Percentiles rank a stretch among this genome's conserved stretches.
Evolutionary conservation across 2,113 vertebrate species (phyloP).

Genomic region (Crotalus horridus): DNA sequence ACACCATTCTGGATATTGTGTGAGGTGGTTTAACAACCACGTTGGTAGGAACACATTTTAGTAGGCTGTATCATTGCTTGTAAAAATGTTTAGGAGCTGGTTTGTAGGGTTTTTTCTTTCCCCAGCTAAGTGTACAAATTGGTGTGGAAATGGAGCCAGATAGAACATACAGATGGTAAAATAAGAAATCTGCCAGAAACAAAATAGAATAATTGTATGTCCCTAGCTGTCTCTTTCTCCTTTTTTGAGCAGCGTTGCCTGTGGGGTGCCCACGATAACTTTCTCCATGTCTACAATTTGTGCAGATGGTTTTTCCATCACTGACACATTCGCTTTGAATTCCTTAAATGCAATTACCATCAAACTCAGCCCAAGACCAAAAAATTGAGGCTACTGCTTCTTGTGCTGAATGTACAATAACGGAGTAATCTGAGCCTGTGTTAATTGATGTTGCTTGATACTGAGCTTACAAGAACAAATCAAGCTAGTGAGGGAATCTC

Average conservation of each 20-base stretch:
- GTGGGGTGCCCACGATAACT: not conserved
- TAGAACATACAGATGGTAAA: not conserved
- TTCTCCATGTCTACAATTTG: not conserved
- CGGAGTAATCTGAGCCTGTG: conserved; percentile 10
- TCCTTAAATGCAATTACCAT: conserved; percentile 28
- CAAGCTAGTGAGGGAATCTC: not conserved
- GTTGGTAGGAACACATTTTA: not conserved
- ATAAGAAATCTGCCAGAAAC: not conserved
- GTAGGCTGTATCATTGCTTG: not conserved
- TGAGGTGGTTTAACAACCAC: not conserved
- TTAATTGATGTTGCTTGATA: not conserved
- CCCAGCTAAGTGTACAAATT: not conserved
- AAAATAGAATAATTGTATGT: not conserved
- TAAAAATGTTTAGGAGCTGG: not conserved
- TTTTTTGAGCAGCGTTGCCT: not conserved
- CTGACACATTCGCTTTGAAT: not conserved
- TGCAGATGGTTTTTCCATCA: not conserved
- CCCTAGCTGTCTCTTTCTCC: not conserved
- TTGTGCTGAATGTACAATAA: conserved; percentile 20
- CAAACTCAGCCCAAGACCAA: not conserved
- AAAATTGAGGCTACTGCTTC: not conserved
- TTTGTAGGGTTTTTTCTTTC: not conserved
- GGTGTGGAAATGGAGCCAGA: not conserved
- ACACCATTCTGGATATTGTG: not conserved
- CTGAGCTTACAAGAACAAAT: not conserved